phyloP scores from a whole-genome alignment of 2,797 vertebrate genomes.

The Phrynocephalus vlangalii region DNA sequence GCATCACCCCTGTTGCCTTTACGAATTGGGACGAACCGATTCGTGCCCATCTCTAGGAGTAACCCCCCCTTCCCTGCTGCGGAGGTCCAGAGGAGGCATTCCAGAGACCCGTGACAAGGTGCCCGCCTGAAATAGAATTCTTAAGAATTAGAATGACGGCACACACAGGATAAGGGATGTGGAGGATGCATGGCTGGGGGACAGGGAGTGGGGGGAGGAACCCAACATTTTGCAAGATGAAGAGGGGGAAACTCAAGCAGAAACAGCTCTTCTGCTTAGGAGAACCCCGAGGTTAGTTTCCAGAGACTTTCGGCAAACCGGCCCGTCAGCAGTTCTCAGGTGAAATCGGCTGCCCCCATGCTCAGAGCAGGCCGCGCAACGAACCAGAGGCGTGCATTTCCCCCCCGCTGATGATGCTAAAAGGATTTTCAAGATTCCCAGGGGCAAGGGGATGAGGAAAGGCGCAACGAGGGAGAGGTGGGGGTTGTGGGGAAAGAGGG shows the following conservation, averaged over 20 bases:
- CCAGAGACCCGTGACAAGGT: neutral
- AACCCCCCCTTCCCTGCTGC: too few species aligned
- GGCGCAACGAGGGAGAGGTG: too few species aligned
- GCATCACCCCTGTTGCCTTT: too few species aligned
- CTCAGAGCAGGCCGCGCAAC: accelerated
- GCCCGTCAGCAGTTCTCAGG: neutral
- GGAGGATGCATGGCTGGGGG: too few species aligned
- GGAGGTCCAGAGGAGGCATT: too few species aligned
- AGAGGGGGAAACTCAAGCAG: slow-evolving; percentile 45
- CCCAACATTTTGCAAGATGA: slow-evolving; percentile 17
- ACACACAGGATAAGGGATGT: neutral
- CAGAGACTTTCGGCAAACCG: neutral
- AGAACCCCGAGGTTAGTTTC: slow-evolving; percentile 30
- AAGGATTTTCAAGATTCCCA: neutral
- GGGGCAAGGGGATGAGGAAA: too few species aligned
- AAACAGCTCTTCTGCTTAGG: slow-evolving; percentile 21
- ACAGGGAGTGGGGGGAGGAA: neutral
- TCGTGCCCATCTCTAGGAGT: too few species aligned
- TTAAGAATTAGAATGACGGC: neutral
- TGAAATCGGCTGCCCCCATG: accelerated
- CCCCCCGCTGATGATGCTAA: neutral
- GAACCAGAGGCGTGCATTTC: neutral
- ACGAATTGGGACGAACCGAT: too few species aligned
- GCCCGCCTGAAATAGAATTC: neutral
- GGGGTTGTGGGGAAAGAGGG: neutral